phyloP scores from a whole-genome alignment of 2,888 invertebrate genomes.

The Entomobrya multifasciata region DNA sequence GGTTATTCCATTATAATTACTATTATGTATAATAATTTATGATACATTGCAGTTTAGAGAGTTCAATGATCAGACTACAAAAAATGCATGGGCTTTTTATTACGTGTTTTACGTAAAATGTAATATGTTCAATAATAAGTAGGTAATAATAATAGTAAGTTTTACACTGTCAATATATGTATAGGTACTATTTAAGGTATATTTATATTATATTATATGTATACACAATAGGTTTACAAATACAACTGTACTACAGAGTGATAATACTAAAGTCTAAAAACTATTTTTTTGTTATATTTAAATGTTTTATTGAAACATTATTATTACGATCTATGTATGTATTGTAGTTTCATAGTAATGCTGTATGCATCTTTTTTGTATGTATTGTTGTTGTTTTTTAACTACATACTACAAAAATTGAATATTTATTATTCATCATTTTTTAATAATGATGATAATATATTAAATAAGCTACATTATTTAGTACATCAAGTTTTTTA shows the following conservation, averaged over 20 bases:
- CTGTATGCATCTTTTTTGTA: neutral
- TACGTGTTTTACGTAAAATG: conserved; percentile 4
- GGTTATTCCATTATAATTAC: conserved; percentile 16
- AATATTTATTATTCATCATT: conserved; percentile 14
- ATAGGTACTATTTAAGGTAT: conserved; percentile 45
- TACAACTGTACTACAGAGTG: neutral
- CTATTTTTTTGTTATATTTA: neutral
- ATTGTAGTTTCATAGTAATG: no score
- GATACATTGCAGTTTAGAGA: conserved; percentile 56
- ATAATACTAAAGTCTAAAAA: conserved; percentile 30
- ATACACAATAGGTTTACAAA: conserved; percentile 29
- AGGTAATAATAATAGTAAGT: conserved; percentile 45
- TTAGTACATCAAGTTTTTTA: conserved; percentile 37
- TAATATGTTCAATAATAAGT: conserved; percentile 21
- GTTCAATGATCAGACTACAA: conserved; percentile 62
- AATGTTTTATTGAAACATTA: neutral
- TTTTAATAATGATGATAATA: conserved; percentile 23
- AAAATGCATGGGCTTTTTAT: conserved; percentile 60
- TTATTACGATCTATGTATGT: neutral
- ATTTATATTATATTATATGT: neutral
- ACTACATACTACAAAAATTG: conserved; percentile 31
- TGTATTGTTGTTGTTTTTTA: neutral
- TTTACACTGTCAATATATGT: conserved; percentile 20
- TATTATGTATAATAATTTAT: conserved; percentile 12
- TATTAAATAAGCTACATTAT: conserved; percentile 39